Evolutionary conservation across 2,888 invertebrate genomes (phyloP).

Genomic region (Drosophila putrida): DNA sequence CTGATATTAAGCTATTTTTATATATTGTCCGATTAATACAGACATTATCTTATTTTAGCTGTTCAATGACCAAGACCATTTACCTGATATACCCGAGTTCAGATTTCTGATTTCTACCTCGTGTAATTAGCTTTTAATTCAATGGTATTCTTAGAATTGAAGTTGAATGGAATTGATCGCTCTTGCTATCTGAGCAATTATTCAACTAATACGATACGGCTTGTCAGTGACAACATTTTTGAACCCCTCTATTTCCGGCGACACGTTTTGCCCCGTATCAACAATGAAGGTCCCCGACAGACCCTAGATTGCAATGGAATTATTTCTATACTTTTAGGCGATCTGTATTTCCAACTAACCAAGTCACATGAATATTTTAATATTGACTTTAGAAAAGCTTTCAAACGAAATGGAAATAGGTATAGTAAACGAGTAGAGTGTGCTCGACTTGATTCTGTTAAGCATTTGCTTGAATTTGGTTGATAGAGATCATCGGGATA

Average conservation of each 20-base stretch:
- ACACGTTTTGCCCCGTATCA: slow-evolving; percentile 12
- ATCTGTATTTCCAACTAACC: background rate
- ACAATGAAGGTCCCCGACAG: slow-evolving; percentile 5
- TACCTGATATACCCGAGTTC: slow-evolving; percentile 1
- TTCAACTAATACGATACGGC: slow-evolving; percentile 34
- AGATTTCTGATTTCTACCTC: slow-evolving; percentile 15
- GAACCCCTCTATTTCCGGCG: slow-evolving; percentile 41
- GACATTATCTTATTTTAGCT: slow-evolving; percentile 17
- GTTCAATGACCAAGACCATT: slow-evolving; percentile 8
- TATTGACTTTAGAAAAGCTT: background rate
- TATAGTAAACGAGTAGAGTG: background rate
- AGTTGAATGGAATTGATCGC: slow-evolving; percentile 37
- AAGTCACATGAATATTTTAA: background rate
- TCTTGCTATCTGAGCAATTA: slow-evolving; percentile 38
- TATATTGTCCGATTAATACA: slow-evolving; percentile 29
- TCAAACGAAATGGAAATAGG: background rate
- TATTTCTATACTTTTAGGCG: slow-evolving; percentile 21
- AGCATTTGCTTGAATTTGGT: background rate
- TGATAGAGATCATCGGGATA: too few relatives aligned
- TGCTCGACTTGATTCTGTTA: background rate
- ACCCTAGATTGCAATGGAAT: background rate
- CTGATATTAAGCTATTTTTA: slow-evolving; percentile 25
- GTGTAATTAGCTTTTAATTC: slow-evolving; percentile 51
- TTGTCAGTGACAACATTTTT: slow-evolving; percentile 23
- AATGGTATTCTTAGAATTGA: slow-evolving; percentile 34